Conservation (phyloP, 2,888 invertebrate species). For the Auanema freiburgensis region DNA sequence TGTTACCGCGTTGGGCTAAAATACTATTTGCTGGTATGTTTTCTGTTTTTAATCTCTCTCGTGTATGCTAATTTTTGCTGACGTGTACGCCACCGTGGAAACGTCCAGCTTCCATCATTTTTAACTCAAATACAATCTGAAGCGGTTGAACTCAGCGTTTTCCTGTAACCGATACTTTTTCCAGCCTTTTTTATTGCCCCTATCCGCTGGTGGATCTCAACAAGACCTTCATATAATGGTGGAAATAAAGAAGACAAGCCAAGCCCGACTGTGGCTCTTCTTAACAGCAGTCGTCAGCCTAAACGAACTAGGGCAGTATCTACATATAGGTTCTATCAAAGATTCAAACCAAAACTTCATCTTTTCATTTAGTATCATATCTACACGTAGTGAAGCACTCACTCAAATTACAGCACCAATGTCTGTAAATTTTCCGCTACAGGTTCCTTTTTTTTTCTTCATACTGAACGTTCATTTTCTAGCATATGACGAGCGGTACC, state of each 20-base stretch:
- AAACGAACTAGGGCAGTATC: constrained; percentile 46
- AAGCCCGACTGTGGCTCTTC: constrained; percentile 55
- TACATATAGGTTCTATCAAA: constrained; percentile 42
- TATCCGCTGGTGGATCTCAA: constrained; percentile 48
- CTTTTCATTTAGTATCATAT: constrained; percentile 33
- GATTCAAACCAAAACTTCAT: not conserved
- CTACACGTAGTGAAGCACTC: constrained; percentile 40
- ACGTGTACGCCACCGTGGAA: too few species aligned
- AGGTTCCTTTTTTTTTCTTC: not conserved
- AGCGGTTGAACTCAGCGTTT: too few species aligned
- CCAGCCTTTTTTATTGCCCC: constrained; percentile 52
- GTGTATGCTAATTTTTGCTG: too few species aligned
- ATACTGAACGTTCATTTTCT: not conserved
- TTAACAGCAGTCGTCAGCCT: constrained; percentile 47
- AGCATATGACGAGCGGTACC: not conserved
- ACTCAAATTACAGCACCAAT: constrained; percentile 38
- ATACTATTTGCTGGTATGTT: constrained; percentile 42
- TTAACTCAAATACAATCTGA: too few species aligned
- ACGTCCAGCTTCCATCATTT: too few species aligned
- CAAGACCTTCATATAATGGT: constrained; percentile 36
- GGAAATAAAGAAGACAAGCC: constrained; percentile 19
- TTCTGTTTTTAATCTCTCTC: not conserved
- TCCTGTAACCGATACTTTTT: too few species aligned
- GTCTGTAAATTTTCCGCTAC: constrained; percentile 22
- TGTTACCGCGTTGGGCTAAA: constrained; percentile 54